Percentiles rank a stretch among this genome's conserved stretches.
Evolutionary conservation across 2,797 vertebrate genomes (phyloP).

Genomic region (Siniperca obscura): DNA sequence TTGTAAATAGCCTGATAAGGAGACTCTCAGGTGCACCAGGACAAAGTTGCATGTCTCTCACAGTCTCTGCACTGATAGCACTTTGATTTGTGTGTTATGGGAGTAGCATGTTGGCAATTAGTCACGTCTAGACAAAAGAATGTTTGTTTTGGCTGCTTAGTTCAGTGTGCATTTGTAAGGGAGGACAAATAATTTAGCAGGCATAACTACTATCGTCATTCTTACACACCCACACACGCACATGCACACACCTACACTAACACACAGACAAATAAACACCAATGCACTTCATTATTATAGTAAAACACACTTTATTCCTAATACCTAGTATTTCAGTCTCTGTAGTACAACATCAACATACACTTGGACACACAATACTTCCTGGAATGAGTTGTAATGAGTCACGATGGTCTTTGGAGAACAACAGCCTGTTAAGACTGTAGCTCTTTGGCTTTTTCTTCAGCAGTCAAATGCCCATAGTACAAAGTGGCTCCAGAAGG

Average conservation of each 20-base stretch:
- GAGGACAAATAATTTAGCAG: constrained; percentile 79
- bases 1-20: constrained; percentile 77
- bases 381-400: constrained; percentile 21
- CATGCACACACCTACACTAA: not conserved
- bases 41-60: constrained; percentile 68
- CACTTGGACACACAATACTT: constrained; percentile 20
- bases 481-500: constrained; percentile 38
- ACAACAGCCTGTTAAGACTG: constrained; percentile 49
- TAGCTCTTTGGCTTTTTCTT: constrained; percentile 46
- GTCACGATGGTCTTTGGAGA: constrained; percentile 11
- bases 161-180: constrained; percentile 58
- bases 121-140: constrained; percentile 85
- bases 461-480: constrained; percentile 39
- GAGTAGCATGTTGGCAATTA: constrained; percentile 77
- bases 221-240: constrained; percentile 35
- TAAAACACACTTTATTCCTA: constrained; percentile 32
- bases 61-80: constrained; percentile 68
- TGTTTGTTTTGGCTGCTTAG: constrained; percentile 83
- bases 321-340: constrained; percentile 12
- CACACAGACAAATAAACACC: constrained; percentile 29
- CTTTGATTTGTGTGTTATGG: constrained; percentile 74
- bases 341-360: not conserved
- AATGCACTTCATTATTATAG: constrained; percentile 42
- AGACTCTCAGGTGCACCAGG: constrained; percentile 62
- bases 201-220: constrained; percentile 57